Conservation (phyloP, 2,113 vertebrate species). For the Pteruthius melanotis region DNA sequence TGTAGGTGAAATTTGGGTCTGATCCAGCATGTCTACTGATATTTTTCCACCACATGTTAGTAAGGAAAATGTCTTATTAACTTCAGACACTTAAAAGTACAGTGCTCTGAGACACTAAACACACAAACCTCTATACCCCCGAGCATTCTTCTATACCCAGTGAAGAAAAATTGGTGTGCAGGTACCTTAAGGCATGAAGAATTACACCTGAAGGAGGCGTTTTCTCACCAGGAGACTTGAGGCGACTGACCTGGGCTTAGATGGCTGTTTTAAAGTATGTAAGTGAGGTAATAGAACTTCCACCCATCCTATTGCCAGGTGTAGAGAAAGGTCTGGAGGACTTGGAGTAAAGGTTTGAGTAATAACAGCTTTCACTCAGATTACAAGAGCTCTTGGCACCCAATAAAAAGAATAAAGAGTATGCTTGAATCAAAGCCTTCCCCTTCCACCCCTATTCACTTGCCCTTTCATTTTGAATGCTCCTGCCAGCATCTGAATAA, state of each 20-base stretch:
- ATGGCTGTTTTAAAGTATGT: background rate
- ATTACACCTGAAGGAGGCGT: background rate
- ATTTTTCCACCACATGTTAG: background rate
- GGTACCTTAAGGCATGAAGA: background rate
- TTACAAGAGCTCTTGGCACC: background rate
- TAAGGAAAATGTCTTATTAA: background rate
- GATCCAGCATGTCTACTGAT: background rate
- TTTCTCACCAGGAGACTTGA: background rate
- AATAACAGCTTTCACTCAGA: background rate
- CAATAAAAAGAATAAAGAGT: conserved; percentile 3
- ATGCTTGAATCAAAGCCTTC: background rate
- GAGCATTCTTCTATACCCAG: background rate
- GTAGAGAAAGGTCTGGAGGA: background rate
- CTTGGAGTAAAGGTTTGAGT: background rate
- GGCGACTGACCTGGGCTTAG: background rate
- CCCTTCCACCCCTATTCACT: background rate
- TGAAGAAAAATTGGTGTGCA: background rate
- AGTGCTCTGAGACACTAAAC: background rate
- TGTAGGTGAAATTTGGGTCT: background rate
- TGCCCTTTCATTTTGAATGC: conserved; percentile 2
- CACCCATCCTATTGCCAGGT: background rate
- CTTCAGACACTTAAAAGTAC: background rate
- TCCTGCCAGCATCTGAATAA: background rate
- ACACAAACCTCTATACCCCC: background rate
- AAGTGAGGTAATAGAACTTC: background rate